Base-by-base conservation (phyloP, 1,140 invertebrate species). In the Episyrphus balteatus region DNA sequence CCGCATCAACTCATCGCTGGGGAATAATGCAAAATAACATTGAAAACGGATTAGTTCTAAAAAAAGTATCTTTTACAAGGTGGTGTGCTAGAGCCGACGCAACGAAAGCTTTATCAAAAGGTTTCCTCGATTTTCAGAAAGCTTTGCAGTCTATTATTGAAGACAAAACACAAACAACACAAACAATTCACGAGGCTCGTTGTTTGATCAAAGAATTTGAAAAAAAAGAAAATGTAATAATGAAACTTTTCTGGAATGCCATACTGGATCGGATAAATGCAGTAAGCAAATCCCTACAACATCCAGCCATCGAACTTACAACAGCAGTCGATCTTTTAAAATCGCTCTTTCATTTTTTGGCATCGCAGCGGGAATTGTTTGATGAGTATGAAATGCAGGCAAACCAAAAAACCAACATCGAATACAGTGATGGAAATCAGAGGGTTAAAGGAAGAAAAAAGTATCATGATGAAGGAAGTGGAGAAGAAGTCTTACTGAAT, bases 301-400 rank as follows among this genome's bases (percentile, higher is more conserved):
- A n/a, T n/a, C n/a, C n/a, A n/a, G n/a, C n/a, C n/a, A n/a, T n/a
- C n/a, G n/a, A n/a, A n/a, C n/a, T n/a, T n/a, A n/a, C n/a, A n/a
- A n/a, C n/a, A n/a, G n/a, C n/a, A n/a, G n/a, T n/a, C n/a, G n/a
- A n/a, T n/a, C n/a, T n/a, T n/a, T n/a, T n/a, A n/a, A n/a, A n/a
- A n/a, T n/a, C n/a, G n/a, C n/a, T n/a, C n/a, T n/a, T n/a, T n/a
- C n/a, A 48, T 39, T 48, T 50, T 50, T 50, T 46, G 30, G 7
- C 33, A 26, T 46, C 44, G 36, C 44, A 46, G 33, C 17, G 44
- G 33, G 44, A 46, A 42, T 37, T 46, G 33, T 46, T 46, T 40
- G 44, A 50, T 36, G 42, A 48, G 15, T 50, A 50, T 33, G 32
- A 46, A 43, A 50, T 18, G 7, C 26, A 48, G 42, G 13, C 38